Evolutionary conservation across 1,140 invertebrate genomes (phyloP), one percentile per base, ranked within the genome.

Genomic region (Neodiprion pinetum): DNA sequence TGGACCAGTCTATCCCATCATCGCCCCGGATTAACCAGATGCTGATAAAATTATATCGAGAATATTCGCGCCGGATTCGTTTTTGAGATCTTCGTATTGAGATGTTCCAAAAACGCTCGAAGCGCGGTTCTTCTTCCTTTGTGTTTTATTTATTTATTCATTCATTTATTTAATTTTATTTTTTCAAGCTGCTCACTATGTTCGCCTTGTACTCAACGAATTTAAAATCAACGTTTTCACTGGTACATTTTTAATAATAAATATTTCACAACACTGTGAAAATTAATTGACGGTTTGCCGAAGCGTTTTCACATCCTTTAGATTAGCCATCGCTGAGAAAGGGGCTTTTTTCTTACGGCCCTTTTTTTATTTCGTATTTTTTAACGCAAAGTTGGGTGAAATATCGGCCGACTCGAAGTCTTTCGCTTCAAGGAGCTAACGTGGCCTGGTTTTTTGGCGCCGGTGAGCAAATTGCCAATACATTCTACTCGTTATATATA

Each of bases 1-100:
- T 21, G 21, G 67, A 47, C 17, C 67, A 21, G 40, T 69, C 67
- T 69, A 69, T 69, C 67, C 67, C 67, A 69, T 69, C 67, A 47
- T 69, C 40, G 12, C 40, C 17, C 67, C 67, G n/a, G 8, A 11
- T 9, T 69, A 7, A 23, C 67, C 12, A 69, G n/a, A 23, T 17
- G 21, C 4, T 8, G 12, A 17, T 69, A 28, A 23, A 23, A 14
- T 69, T 69, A 68, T 68, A 17, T 69, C 67, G 67, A 14, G 12
- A 69, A 9, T 69, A 7, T 14, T 14, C 21, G 67, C 17, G 17
- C 17, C 10, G n/a, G 53, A 11, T n/a, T 61, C 53, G 10, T 61
- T 61, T 61, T 11, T 61, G n/a, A 61, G 1, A 21, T 21, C 17
- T 21, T 21, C 17, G 17, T 0, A 23, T 69, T 23, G 17, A 17